A percentile compares a stretch with the other conserved stretches of the same genome.
Evolutionary conservation across 2,113 vertebrate species (phyloP).

Genomic region (Mandrillus leucophaeus): DNA sequence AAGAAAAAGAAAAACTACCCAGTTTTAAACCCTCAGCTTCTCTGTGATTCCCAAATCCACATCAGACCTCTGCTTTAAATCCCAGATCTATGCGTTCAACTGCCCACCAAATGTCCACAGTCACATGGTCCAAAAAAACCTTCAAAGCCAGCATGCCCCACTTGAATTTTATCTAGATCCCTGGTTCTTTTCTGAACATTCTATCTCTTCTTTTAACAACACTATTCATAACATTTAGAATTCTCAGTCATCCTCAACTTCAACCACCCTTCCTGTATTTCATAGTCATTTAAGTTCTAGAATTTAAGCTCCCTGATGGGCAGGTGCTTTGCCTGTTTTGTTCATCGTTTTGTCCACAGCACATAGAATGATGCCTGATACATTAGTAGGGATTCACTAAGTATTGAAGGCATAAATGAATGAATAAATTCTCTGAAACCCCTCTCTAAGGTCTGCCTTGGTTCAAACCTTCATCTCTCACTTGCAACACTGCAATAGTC

Average conservation of each 20-base stretch:
- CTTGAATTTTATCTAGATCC: not conserved
- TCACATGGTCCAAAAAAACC: not conserved
- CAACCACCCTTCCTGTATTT: not conserved
- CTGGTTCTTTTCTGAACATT: not conserved
- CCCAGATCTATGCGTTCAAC: not conserved
- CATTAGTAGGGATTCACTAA: fast-evolving
- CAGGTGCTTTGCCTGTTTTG: not conserved
- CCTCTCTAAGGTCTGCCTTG: not conserved
- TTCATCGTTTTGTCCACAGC: no score
- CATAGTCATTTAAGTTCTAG: not conserved
- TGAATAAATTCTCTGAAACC: not conserved
- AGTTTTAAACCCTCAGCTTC: not conserved
- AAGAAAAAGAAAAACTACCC: not conserved
- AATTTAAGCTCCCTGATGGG: not conserved
- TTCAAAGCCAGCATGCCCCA: not conserved
- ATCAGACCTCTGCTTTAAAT: not conserved
- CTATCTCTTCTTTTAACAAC: not conserved
- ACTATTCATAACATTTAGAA: not conserved
- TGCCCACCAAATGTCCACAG: not conserved
- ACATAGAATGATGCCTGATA: not conserved
- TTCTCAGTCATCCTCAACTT: not conserved
- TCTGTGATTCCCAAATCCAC: not conserved
- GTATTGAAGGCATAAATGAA: not conserved
- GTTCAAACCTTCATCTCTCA: not conserved
- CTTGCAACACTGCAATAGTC: not conserved